These are phyloP conservation scores for Zaprionus ornatus DNA, from an alignment of 1,140 invertebrate species.

Conservation along the genomic window DNA sequence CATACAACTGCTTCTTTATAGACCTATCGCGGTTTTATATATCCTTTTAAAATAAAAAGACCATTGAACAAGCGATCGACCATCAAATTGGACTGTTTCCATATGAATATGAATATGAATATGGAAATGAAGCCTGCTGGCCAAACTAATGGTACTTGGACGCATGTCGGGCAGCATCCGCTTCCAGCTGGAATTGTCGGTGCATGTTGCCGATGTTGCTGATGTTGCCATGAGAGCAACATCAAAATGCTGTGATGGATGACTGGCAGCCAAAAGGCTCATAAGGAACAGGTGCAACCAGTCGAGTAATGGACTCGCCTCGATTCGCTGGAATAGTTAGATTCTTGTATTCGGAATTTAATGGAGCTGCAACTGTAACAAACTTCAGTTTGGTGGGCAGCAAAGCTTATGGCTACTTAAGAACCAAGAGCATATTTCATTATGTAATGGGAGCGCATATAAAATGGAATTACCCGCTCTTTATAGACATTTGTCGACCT, in stretches of 20 bases:
- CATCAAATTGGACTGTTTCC: constrained; percentile 41
- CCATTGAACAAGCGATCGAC: not conserved
- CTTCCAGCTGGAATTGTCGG: constrained; percentile 18
- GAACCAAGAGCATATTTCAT: not conserved
- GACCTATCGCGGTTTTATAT: not conserved
- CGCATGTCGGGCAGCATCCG: constrained; percentile 55
- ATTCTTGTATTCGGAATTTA: constrained; percentile 18
- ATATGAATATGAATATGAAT: constrained; percentile 36
- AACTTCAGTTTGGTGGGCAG: constrained; percentile 19
- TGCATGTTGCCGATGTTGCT: not conserved
- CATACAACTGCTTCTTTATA: not conserved
- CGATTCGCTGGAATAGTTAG: not conserved
- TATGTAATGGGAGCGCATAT: not conserved
- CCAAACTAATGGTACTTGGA: constrained; percentile 2
- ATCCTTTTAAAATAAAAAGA: constrained; percentile 1
- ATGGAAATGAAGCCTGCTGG: constrained; percentile 9
- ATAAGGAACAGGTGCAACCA: constrained; percentile 64
- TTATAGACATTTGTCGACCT: not conserved
- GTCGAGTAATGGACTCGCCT: constrained; percentile 18
- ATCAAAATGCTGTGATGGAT: constrained; percentile 47
- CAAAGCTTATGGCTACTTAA: not conserved
- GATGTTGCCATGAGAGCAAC: constrained; percentile 44
- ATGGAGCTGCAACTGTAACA: not conserved
- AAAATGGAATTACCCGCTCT: not conserved
- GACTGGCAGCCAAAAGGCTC: constrained; percentile 40